These are phyloP conservation scores for Ageneiosus marmoratus DNA, from an alignment of 2,113 vertebrate species.

Conservation along the genomic window DNA sequence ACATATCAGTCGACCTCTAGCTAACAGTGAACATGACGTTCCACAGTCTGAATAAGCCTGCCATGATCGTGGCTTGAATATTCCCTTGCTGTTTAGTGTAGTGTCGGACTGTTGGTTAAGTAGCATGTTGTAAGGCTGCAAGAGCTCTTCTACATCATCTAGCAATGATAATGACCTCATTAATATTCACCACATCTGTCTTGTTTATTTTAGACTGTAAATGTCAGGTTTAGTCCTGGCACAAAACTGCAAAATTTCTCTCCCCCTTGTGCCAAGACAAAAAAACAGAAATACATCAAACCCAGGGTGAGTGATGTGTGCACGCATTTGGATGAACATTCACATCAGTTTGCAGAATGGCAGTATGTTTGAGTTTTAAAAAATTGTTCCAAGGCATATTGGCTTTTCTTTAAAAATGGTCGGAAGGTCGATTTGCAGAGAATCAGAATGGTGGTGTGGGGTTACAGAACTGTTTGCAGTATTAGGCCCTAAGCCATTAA, in stretches of 20 bases:
- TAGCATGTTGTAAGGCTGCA: conserved; percentile 12
- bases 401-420: not conserved
- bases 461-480: not conserved
- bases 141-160: not conserved
- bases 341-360: not conserved
- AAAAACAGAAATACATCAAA: not conserved
- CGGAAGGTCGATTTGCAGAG: not conserved
- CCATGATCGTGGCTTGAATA: conserved; percentile 9
- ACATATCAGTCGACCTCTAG: too few species aligned
- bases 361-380: conserved; percentile 1
- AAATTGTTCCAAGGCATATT: not conserved
- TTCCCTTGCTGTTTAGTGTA: not conserved
- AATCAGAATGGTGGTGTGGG: not conserved
- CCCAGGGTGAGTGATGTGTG: not conserved
- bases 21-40: not conserved
- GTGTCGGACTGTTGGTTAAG: not conserved
- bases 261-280: not conserved
- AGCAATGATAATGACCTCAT: conserved; percentile 2
- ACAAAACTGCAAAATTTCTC: not conserved
- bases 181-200: not conserved
- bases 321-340: conserved; percentile 6
- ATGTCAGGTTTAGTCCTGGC: not conserved
- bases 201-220: not conserved
- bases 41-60: not conserved
- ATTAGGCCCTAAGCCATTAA: not conserved